These are phyloP conservation scores for Intellagama lesueurii DNA, from an alignment of 2,797 vertebrate genomes.

Conservation along the genomic window DNA sequence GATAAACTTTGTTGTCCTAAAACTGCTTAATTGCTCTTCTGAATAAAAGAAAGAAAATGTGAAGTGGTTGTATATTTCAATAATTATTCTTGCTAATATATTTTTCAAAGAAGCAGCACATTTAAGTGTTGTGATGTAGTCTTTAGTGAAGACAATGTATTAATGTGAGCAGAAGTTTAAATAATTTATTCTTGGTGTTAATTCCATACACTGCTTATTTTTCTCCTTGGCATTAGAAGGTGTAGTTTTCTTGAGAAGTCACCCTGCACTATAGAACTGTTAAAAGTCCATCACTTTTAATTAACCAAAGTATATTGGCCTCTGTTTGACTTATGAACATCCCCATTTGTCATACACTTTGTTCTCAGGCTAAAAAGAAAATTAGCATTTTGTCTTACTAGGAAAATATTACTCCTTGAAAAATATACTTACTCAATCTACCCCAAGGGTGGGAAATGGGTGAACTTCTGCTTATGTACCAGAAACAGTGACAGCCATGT, in stretches of 20 bases:
- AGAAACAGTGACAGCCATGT: constrained; percentile 64
- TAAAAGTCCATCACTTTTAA: constrained; percentile 66
- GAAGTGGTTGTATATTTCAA: constrained; percentile 40
- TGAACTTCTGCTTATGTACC: constrained; percentile 73
- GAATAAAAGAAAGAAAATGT: constrained; percentile 51
- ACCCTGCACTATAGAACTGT: constrained; percentile 55
- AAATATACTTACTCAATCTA: constrained; percentile 39
- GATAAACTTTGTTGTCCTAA: constrained; percentile 63
- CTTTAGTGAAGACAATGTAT: neutral
- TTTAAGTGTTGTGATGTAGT: constrained; percentile 1
- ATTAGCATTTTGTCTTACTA: constrained; percentile 49
- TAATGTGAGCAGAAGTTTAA: neutral
- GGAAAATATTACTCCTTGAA: constrained; percentile 45
- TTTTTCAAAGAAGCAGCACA: neutral
- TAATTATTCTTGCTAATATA: neutral
- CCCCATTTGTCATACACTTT: constrained; percentile 62
- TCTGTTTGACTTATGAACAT: constrained; percentile 38
- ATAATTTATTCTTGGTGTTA: constrained; percentile 12
- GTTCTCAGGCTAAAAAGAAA: constrained; percentile 56
- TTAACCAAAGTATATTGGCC: constrained; percentile 55
- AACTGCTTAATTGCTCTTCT: constrained; percentile 28
- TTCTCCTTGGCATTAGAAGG: constrained; percentile 18
- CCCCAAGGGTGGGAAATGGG: constrained; percentile 7
- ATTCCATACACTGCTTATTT: constrained; percentile 6
- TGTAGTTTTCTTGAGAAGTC: constrained; percentile 35